Conservation (phyloP, 2,797 vertebrate genomes). For the Epinephelus coioides region DNA sequence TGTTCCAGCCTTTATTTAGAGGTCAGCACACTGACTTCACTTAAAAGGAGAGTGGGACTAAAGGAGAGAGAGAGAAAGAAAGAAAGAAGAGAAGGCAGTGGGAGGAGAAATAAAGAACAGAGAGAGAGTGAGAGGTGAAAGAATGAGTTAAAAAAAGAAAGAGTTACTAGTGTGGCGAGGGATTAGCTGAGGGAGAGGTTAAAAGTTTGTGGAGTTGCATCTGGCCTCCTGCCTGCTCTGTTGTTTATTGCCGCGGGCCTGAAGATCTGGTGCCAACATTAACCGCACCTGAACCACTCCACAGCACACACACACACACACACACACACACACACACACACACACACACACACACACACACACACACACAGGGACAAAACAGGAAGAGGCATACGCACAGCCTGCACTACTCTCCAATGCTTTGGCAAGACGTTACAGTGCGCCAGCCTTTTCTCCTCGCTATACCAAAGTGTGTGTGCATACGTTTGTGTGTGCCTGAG, state of each 20-base stretch:
- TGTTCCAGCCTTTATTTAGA: constrained; percentile 89
- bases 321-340: constrained; percentile 24
- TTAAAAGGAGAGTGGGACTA: constrained; percentile 83
- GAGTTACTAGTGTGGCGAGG: constrained; percentile 83
- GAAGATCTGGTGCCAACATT: constrained; percentile 87
- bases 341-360: constrained; percentile 36
- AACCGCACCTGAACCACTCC: constrained; percentile 87
- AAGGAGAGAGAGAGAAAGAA: constrained; percentile 63
- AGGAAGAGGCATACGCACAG: constrained; percentile 62
- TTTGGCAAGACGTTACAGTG: constrained; percentile 58
- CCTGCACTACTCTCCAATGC: constrained; percentile 63
- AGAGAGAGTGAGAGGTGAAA: constrained; percentile 79
- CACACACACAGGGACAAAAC: constrained; percentile 54
- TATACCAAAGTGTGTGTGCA: constrained; percentile 37
- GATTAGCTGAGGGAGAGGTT: constrained; percentile 87
- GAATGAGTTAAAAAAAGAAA: constrained; percentile 82
- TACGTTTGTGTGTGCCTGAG: constrained; percentile 20
- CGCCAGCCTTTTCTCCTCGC: constrained; percentile 55
- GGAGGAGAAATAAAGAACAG: constrained; percentile 76
- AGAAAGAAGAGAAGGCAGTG: constrained; percentile 71
- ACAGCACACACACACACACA: constrained; percentile 38
- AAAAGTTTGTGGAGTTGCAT: constrained; percentile 88
- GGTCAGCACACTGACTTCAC: constrained; percentile 87
- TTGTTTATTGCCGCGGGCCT: constrained; percentile 89
- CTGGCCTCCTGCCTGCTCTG: constrained; percentile 89